Percentiles rank a stretch among this genome's conserved stretches.
Conservation (phyloP, 2,797 vertebrate species). For the Propithecus deckenii region DNA sequence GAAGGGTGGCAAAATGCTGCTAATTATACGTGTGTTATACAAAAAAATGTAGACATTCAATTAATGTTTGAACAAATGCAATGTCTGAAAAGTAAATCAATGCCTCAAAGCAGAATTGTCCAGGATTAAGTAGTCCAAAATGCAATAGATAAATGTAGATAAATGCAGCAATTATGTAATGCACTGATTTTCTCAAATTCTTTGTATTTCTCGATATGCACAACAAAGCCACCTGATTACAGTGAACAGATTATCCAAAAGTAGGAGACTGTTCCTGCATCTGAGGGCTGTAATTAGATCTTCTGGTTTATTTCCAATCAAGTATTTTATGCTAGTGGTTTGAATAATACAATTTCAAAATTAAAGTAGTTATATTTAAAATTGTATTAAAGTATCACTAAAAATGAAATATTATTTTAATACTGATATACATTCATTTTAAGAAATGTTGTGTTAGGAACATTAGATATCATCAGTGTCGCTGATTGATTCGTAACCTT, state of each 20-base stretch:
- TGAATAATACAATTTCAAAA: slow-evolving; percentile 61
- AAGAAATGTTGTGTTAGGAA: not conserved
- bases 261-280: slow-evolving; percentile 41
- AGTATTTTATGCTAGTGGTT: slow-evolving; percentile 63
- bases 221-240: slow-evolving; percentile 80
- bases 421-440: not conserved
- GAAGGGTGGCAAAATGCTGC: not conserved
- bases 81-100: slow-evolving; percentile 61
- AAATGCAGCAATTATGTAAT: slow-evolving; percentile 75
- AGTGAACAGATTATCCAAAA: slow-evolving; percentile 61
- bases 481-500: slow-evolving; percentile 45
- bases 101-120: slow-evolving; percentile 59
- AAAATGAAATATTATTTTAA: slow-evolving; percentile 16
- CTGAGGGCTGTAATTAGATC: slow-evolving; percentile 69
- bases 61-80: slow-evolving; percentile 64
- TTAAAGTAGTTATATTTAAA: slow-evolving; percentile 60
- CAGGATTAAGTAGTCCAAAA: slow-evolving; percentile 63
- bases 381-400: slow-evolving; percentile 44
- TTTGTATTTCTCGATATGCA: slow-evolving; percentile 77
- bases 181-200: slow-evolving; percentile 73
- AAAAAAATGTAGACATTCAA: slow-evolving; percentile 63
- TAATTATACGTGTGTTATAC: slow-evolving; percentile 30
- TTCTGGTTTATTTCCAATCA: slow-evolving; percentile 73
- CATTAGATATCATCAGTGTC: slow-evolving; percentile 27
- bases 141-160: slow-evolving; percentile 62